Percentiles rank a stretch among this genome's conserved stretches.
Conservation (phyloP, 2,113 vertebrate species). For the Labeo rohita region DNA sequence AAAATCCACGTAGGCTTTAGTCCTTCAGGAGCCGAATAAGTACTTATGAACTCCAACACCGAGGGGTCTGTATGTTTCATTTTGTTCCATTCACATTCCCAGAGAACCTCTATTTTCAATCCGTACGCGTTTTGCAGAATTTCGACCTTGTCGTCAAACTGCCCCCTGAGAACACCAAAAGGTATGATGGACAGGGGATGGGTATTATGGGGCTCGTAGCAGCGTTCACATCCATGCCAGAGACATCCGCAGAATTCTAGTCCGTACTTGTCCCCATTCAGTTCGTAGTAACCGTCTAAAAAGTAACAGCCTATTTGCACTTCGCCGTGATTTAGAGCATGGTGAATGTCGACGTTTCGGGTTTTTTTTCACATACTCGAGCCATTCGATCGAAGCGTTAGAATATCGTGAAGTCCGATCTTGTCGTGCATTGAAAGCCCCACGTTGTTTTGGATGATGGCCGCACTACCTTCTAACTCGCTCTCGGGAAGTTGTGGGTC, state of each 20-base stretch:
- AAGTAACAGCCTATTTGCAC: too few relatives aligned
- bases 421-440: background rate
- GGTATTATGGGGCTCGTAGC: background rate
- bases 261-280: too few relatives aligned
- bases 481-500: too few relatives aligned
- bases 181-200: background rate
- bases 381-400: background rate
- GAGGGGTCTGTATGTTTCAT: background rate
- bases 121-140: background rate
- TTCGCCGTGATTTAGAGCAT: too few relatives aligned
- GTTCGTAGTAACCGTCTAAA: too few relatives aligned
- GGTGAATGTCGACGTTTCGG: too few relatives aligned
- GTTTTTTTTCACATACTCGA: too few relatives aligned
- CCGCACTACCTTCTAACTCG: too few relatives aligned
- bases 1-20: background rate
- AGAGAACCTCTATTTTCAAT: background rate
- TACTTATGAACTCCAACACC: background rate
- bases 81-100: background rate
- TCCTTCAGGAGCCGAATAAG: background rate
- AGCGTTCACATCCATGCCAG: background rate
- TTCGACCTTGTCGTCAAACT: background rate
- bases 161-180: background rate
- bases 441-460: background rate
- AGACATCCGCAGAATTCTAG: background rate
- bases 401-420: background rate